Evolutionary conservation across 2,797 vertebrate genomes (phyloP).

Genomic region (Syngnathus rostellatus): DNA sequence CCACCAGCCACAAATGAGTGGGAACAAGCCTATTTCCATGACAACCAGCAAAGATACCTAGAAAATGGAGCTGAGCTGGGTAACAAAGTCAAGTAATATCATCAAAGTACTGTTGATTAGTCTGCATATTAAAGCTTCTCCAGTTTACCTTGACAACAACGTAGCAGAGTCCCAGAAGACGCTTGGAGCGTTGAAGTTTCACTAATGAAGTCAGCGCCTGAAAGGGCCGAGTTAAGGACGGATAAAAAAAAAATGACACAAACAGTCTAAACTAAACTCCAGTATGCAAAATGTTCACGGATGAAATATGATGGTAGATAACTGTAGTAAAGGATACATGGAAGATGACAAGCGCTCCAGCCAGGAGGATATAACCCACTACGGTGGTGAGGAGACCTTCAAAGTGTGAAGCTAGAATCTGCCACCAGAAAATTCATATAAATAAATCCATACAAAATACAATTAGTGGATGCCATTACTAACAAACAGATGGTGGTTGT

Average conservation of each 20-base stretch:
- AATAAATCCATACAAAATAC: neutral
- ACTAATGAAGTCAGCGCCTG: conserved; percentile 93
- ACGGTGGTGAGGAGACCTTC: conserved; percentile 98
- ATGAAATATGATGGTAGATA: too few species aligned
- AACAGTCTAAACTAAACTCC: conserved; percentile 21
- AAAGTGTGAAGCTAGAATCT: conserved; percentile 97
- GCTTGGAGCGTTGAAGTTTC: conserved; percentile 91
- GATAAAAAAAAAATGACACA: too few species aligned
- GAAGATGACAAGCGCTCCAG: conserved; percentile 91
- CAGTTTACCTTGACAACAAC: conserved; percentile 95
- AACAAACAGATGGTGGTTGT: neutral
- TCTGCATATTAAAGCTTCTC: too few species aligned
- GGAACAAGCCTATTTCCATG: conserved; percentile 97
- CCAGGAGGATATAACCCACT: conserved; percentile 93
- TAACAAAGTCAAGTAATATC: conserved; percentile 1
- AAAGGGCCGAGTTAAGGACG: conserved; percentile 67
- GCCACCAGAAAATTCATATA: neutral
- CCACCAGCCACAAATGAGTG: conserved; percentile 99
- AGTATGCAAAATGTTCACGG: neutral
- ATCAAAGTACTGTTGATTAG: neutral
- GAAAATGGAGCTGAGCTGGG: too few species aligned
- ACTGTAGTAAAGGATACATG: conserved; percentile 85
- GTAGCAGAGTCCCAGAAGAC: conserved; percentile 95
- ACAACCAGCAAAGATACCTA: conserved; percentile 96
- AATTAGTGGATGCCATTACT: neutral